These are phyloP conservation scores for Scartelaos histophorus DNA, from an alignment of 2,113 vertebrate genomes.

Conservation along the genomic window DNA sequence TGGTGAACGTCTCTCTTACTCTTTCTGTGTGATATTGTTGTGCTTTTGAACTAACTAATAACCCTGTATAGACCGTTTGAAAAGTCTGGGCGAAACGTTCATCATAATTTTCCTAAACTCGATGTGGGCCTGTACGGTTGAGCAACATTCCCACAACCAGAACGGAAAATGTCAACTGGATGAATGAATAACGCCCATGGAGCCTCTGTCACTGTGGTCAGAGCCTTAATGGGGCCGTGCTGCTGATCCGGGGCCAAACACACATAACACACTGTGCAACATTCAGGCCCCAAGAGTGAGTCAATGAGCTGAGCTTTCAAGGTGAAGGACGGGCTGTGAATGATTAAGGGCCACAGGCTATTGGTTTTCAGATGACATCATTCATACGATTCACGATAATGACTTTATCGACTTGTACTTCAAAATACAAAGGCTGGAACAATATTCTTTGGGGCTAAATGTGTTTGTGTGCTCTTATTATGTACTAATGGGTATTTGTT, in stretches of 20 bases:
- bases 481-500: too few species aligned
- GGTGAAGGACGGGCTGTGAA: background rate
- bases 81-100: background rate
- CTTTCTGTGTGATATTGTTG: too few species aligned
- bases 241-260: slow-evolving; percentile 12
- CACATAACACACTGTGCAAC: slow-evolving; percentile 7
- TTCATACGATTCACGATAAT: too few species aligned
- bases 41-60: too few species aligned
- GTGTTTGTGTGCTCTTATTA: too few species aligned
- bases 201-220: slow-evolving; percentile 9
- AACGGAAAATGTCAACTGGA: slow-evolving; percentile 43
- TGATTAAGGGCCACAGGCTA: background rate
- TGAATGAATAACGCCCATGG: slow-evolving; percentile 42
- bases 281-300: slow-evolving; percentile 7
- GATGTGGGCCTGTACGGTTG: background rate
- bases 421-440: too few species aligned
- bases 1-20: too few species aligned
- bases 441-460: too few species aligned
- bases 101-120: background rate
- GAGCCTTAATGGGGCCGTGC: background rate
- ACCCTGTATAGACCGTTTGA: too few species aligned
- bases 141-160: slow-evolving; percentile 13
- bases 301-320: background rate
- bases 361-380: too few species aligned
- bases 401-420: too few species aligned